Base-by-base conservation (phyloP, 2,888 invertebrate genomes). In the Melieria crassipennis region DNA sequence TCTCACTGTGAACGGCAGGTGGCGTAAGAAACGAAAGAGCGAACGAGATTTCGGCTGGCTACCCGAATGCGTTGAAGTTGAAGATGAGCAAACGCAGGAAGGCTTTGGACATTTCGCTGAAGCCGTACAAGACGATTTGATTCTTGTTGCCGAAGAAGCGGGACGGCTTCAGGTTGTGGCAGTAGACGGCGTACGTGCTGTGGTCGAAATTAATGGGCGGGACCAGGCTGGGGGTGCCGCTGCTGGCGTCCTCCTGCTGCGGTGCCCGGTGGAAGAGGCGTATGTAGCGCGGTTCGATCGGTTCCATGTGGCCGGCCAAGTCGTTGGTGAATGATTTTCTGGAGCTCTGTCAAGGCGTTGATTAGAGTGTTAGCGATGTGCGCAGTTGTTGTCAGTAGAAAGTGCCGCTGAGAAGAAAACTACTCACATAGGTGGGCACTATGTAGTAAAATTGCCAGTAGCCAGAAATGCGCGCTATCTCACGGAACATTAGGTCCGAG, bases 11-110 rank as follows among this genome's bases (percentile, higher is more conserved):
- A 10, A 30, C 11, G 57, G 7, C 10, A 42, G 6, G 45, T 48
- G 48, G n/a, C 50, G 11, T 4, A 69, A 56, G 46, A n/a, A 64
- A 57, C 30, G 48, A 43, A 5, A 46, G 45, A 4, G 11, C 45
- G n/a, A 30, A 2, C 43, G n/a, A 10, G 7, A 47, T 11, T 13
- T 13, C 47, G 0, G 45, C 13, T 16, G 9, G 76, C 74, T 73
- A 83, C 84, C 79, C 77, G 1, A 77, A 61, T 0, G 73, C 73
- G 60, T 80, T 81, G 82, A 83, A 83, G 30, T 76, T 72, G 50
- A 82, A 85, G 4, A 83, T 69, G 71, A 83, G 71, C 6, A 78
- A 70, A 1, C 83, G 79, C 5, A 85, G 50, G 13, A 84, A 79
- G 1, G 83, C 81, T 6, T 80, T 79, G 56, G 80, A 79, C 4